Percentiles rank a stretch among this genome's conserved stretches.
These are phyloP conservation scores for Atopsyche davidsoni DNA, from an alignment of 1,140 invertebrate species.

Conservation along the genomic window DNA sequence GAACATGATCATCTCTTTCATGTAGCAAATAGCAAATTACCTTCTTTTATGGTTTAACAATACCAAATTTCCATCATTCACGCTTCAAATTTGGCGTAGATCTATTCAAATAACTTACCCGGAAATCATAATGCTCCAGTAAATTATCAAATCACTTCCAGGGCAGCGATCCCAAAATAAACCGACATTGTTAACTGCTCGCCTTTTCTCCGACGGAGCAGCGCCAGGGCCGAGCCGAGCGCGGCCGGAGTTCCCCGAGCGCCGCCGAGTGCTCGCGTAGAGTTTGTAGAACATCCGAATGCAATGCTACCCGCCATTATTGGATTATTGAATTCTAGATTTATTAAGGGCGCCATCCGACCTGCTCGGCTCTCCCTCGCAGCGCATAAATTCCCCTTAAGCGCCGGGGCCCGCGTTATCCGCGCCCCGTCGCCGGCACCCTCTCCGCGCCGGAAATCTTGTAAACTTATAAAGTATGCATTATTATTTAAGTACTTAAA, in stretches of 20 bases:
- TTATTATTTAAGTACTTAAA: slow-evolving; percentile 25
- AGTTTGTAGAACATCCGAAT: background rate
- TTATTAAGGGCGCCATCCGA: slow-evolving; percentile 25
- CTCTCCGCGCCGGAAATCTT: slow-evolving; percentile 8
- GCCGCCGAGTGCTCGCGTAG: slow-evolving; percentile 4
- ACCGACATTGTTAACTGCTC: too few species aligned
- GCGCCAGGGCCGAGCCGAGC: too few species aligned
- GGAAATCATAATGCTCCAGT: too few species aligned
- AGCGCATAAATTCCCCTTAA: slow-evolving; percentile 21
- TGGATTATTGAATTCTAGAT: slow-evolving; percentile 30
- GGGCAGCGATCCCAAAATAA: too few species aligned
- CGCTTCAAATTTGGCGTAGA: too few species aligned
- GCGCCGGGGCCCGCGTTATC: background rate
- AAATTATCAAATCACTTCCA: too few species aligned
- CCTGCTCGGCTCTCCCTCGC: slow-evolving; percentile 5
- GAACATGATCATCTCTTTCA: too few species aligned
- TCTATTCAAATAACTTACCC: too few species aligned
- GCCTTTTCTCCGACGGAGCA: too few species aligned
- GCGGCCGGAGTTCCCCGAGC: background rate
- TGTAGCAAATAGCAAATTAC: too few species aligned
- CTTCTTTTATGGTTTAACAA: too few species aligned
- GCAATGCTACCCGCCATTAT: slow-evolving; percentile 15
- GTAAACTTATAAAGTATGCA: slow-evolving; percentile 25
- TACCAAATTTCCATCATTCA: too few species aligned
- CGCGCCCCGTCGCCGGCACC: background rate